phyloP scores from a whole-genome alignment of 2,888 invertebrate species.

The Disparrhopalites patrizii region DNA sequence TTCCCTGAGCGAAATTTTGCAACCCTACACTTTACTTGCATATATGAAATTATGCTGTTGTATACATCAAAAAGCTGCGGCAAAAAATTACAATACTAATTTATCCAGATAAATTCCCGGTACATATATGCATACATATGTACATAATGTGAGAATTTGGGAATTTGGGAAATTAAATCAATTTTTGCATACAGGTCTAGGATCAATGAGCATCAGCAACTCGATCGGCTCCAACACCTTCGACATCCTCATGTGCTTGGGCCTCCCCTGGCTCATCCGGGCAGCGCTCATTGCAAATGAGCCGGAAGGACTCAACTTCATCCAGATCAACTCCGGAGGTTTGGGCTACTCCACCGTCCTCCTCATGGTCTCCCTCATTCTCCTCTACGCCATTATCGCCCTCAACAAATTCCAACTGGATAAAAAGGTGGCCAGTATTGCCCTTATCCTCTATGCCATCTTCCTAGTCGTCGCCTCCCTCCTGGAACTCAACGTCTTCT shows the following conservation, averaged over 20 bases:
- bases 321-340: conserved; percentile 84
- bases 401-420: conserved; percentile 83
- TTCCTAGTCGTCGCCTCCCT: conserved; percentile 82
- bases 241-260: conserved; percentile 79
- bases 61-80: no score
- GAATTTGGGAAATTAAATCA: no score
- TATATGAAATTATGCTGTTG: no score
- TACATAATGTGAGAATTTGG: no score
- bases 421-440: conserved; percentile 73
- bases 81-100: no score
- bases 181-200: no score
- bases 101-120: no score
- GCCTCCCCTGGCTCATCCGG: conserved; percentile 84
- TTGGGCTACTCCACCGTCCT: conserved; percentile 87
- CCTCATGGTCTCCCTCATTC: conserved; percentile 74
- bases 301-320: conserved; percentile 65
- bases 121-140: no score
- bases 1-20: no score
- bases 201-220: conserved; percentile 87
- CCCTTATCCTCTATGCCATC: conserved; percentile 79
- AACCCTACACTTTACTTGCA: no score
- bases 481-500: conserved; percentile 90
- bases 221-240: conserved; percentile 88
- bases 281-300: conserved; percentile 75
- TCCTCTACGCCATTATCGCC: conserved; percentile 78